phyloP scores from a whole-genome alignment of 2,888 invertebrate species.

The Drosophila crucigera region DNA sequence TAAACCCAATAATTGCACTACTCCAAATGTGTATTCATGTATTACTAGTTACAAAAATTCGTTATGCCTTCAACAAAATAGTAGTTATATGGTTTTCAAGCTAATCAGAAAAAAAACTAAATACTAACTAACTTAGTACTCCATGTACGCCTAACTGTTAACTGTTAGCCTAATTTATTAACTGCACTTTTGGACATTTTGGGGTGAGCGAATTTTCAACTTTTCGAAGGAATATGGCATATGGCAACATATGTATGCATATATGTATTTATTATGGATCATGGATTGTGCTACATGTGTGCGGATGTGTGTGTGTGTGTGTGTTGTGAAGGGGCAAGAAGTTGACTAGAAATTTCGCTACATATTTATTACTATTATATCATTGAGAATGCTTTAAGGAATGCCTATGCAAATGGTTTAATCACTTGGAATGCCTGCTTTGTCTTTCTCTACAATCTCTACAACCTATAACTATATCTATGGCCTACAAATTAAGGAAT shows the following conservation, averaged over 20 bases:
- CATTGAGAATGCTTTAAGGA: constrained; percentile 56
- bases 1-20: constrained; percentile 72
- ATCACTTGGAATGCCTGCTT: constrained; percentile 43
- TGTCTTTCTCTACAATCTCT: constrained; percentile 32
- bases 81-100: constrained; percentile 10
- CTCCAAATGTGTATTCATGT: constrained; percentile 38
- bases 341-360: constrained; percentile 82
- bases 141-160: constrained; percentile 29
- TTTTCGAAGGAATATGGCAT: constrained; percentile 27
- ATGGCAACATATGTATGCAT: constrained; percentile 14
- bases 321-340: constrained; percentile 74
- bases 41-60: constrained; percentile 53
- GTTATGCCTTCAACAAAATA: constrained; percentile 42
- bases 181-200: constrained; percentile 30
- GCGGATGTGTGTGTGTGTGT: background rate
- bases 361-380: constrained; percentile 47
- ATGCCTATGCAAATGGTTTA: constrained; percentile 39
- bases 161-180: constrained; percentile 10
- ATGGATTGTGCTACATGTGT: constrained; percentile 29
- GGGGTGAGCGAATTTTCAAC: constrained; percentile 59
- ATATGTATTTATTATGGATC: constrained; percentile 13
- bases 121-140: constrained; percentile 13
- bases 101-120: background rate
- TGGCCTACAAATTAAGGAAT: constrained; percentile 40
- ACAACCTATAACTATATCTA: constrained; percentile 47